These are phyloP conservation scores for cat (Felis catus) DNA, from an alignment of 2,113 vertebrate genomes.

Conservation along the genomic window DNA sequence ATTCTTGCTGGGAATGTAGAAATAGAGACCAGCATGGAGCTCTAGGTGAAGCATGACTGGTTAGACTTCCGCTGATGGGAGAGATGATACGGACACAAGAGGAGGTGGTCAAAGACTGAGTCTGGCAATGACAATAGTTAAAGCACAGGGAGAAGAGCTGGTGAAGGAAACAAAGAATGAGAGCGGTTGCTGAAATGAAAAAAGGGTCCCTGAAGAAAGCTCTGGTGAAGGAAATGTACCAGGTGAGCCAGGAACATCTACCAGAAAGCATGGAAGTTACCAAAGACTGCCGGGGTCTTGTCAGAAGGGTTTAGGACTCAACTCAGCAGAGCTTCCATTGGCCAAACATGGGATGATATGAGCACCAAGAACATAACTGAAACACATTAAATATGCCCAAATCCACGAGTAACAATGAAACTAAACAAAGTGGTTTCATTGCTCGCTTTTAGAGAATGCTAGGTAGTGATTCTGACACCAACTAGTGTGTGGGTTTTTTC, in stretches of 20 bases:
- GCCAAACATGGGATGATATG: background rate
- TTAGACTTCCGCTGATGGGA: background rate
- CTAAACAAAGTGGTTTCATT: background rate
- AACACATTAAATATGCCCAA: background rate
- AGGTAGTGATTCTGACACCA: background rate
- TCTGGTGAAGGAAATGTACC: background rate
- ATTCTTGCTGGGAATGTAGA: background rate
- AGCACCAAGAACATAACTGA: background rate
- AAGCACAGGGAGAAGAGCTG: background rate
- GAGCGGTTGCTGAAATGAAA: background rate
- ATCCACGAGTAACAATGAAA: background rate
- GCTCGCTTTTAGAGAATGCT: background rate
- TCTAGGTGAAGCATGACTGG: background rate
- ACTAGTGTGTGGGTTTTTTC: background rate
- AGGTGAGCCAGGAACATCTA: background rate
- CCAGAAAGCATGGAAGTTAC: background rate
- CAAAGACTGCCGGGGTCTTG: background rate
- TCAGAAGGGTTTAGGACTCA: background rate
- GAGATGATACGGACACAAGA: background rate
- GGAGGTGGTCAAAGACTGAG: background rate
- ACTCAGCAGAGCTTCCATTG: background rate
- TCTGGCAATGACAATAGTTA: background rate
- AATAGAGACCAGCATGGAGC: background rate
- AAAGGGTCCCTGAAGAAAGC: background rate
- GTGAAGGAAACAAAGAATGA: background rate